Percentiles rank a stretch among this genome's conserved stretches.
Conservation (phyloP, 2,113 vertebrate genomes). For the Microcebus griseorufus region DNA sequence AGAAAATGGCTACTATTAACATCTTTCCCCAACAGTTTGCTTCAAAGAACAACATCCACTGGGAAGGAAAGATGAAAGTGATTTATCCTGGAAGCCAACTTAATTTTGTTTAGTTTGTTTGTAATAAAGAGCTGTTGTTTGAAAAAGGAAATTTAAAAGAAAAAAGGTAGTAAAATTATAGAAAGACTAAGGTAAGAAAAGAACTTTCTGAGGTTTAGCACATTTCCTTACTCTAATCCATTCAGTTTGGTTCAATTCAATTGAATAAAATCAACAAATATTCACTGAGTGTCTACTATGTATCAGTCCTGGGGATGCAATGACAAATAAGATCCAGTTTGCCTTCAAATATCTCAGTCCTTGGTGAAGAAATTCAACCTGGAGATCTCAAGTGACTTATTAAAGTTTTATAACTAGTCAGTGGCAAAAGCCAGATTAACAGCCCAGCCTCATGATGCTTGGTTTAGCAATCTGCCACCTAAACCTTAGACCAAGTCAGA, state of each 20-base stretch:
- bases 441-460: background rate
- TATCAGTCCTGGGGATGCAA: background rate
- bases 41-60: background rate
- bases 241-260: background rate
- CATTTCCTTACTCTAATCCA: background rate
- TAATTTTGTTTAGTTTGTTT: conserved; percentile 29
- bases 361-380: background rate
- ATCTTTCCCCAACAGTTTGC: background rate
- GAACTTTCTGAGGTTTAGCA: conserved; percentile 14
- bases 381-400: background rate
- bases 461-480: background rate
- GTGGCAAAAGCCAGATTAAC: background rate
- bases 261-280: conserved; percentile 3
- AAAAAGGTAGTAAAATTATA: background rate
- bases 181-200: conserved; percentile 12
- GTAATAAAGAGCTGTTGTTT: background rate
- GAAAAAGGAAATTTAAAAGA: background rate
- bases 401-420: background rate
- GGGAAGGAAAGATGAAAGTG: conserved; percentile 10
- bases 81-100: background rate
- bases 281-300: background rate
- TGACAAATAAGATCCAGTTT: background rate
- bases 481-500: background rate
- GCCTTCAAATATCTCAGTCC: background rate
- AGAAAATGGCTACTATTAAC: background rate